Conservation (phyloP, 2,797 vertebrate genomes). For the Oreochromis grahami region DNA sequence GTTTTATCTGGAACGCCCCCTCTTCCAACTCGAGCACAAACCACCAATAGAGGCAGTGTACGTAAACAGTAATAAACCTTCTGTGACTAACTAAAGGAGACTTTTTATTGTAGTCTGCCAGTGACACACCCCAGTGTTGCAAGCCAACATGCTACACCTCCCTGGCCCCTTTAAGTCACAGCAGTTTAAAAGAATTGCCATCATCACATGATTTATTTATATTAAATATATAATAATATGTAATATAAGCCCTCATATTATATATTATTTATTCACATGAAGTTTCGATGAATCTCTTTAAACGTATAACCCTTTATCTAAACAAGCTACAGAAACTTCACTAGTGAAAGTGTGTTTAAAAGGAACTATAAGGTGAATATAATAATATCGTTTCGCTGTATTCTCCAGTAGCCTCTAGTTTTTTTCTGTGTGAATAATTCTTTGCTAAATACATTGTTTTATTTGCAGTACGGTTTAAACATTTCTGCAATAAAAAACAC, state of each 20-base stretch:
- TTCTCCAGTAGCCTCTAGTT: not conserved
- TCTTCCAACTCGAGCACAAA: not conserved
- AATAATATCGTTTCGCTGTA: fast-evolving
- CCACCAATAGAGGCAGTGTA: not conserved
- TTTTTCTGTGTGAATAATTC: not conserved
- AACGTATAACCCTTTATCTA: not conserved
- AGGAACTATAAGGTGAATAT: not conserved
- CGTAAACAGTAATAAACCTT: not conserved
- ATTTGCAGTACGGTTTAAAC: not conserved
- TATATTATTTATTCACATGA: not conserved
- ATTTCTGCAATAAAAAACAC: not conserved
- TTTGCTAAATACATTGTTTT: not conserved
- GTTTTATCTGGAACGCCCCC: not conserved
- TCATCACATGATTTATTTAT: not conserved
- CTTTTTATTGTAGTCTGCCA: not conserved
- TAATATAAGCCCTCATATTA: not conserved
- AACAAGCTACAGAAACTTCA: not conserved
- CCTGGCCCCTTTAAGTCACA: slow-evolving; percentile 37
- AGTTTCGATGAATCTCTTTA: not conserved
- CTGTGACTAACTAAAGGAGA: not conserved
- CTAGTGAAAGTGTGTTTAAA: not conserved
- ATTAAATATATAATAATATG: not conserved
- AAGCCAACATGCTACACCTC: not conserved
- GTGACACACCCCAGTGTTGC: slow-evolving; percentile 17
- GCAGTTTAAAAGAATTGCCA: not conserved